Evolutionary conservation across 92 coral and sea anemone genomes (phyloP), one percentile per base, ranked within the genome.

Genomic region (Porites cylindrica): DNA sequence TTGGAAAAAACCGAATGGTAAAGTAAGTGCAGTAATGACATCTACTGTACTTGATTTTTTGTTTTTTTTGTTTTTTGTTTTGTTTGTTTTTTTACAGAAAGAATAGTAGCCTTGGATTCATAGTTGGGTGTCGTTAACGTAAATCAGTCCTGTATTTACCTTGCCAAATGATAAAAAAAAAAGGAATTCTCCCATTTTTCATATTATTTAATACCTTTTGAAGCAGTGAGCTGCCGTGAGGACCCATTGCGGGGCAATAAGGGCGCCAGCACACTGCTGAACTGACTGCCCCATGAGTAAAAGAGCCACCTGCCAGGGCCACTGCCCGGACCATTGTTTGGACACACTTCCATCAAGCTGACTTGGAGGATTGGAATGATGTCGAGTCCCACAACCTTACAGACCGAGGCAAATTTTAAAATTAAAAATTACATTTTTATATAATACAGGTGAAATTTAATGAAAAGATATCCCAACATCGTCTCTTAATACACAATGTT

Each of bases 251-350:
- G 98, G 87, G 26, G 95, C 94, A 54, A 95, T 89, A 59, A 95
- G 85, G 29, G 89, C 98, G 19, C 96, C 98, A 20, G 95, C 93
- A 72, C 98, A 95, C 61, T 92, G 89, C 68, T 93, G 96, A 47
- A 81, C 73, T 10, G 95, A 80, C 70, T 88, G 92, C 60, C 98
- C 98, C 81, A 75, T 80, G 8, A 91, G 82, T 73, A 88, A 11
- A 38, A 96, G 82, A 58, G 95, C 95, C 47, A 93, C 95, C 38
- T 96, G 98, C 98, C 98, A 96, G 77, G 98, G 97, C 98, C 98
- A 96, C 24, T 88, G 96, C 56, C 94, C 94, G 51, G 96, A 85
- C 92, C 93, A 83, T 53, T 73, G 80, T n/a, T 62, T 64, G 52
- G 87, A 51, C 43, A 26, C 23, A 50, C 61, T 6, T 26, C 87